These are phyloP conservation scores for Pollicipes pollicipes DNA, from an alignment of 1,140 invertebrate genomes.

Conservation along the genomic window DNA sequence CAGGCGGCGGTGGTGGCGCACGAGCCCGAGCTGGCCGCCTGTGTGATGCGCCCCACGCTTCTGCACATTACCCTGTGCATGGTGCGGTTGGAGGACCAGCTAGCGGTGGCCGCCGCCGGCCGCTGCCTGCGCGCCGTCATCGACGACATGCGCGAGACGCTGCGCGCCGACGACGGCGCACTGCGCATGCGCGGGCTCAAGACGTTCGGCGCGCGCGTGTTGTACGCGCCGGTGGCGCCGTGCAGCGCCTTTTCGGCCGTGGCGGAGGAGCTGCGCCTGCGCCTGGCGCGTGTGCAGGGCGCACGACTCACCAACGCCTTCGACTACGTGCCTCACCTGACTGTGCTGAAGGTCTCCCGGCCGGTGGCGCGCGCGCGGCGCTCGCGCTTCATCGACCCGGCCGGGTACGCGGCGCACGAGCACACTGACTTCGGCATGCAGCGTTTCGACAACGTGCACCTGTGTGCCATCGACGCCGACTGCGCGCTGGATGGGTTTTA, in stretches of 20 bases:
- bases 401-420: constrained; percentile 15
- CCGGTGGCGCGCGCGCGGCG: constrained; percentile 15
- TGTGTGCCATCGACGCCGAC: constrained; percentile 18
- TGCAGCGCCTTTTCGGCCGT: constrained; percentile 10
- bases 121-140: constrained; percentile 5
- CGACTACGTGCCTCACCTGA: constrained; percentile 20
- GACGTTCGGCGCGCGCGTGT: constrained; percentile 19
- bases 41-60: constrained; percentile 16
- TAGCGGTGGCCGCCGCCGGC: constrained; percentile 12
- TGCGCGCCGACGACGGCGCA: background rate
- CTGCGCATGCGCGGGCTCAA: constrained; percentile 12
- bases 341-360: constrained; percentile 17
- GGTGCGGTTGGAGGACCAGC: constrained; percentile 12
- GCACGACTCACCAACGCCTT: constrained; percentile 18
- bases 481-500: constrained; percentile 19
- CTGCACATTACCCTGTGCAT: constrained; percentile 20
- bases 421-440: constrained; percentile 16
- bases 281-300: constrained; percentile 8
- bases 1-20: constrained; percentile 16
- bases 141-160: constrained; percentile 9
- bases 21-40: constrained; percentile 17
- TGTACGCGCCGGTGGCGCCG: constrained; percentile 16
- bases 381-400: constrained; percentile 19
- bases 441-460: constrained; percentile 17
- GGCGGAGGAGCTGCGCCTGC: constrained; percentile 11